Conservation (phyloP, 2,113 vertebrate species). For the Cromileptes altivelis region DNA sequence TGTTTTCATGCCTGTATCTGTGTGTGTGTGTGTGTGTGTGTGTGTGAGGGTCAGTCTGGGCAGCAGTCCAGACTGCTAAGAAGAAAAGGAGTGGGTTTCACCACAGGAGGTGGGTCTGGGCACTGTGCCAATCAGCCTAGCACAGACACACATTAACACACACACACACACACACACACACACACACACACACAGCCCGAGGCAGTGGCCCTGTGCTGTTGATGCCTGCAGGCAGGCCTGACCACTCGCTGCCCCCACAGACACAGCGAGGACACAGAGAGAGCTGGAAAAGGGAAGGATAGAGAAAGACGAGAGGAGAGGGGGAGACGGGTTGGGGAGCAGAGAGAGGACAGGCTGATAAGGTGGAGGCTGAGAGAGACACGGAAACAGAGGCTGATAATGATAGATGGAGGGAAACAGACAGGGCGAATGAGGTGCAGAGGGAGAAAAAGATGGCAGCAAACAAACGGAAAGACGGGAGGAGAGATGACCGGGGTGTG, state of each 20-base stretch:
- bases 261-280: constrained; percentile 44
- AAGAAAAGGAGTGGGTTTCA: constrained; percentile 76
- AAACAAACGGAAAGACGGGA: constrained; percentile 45
- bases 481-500: constrained; percentile 8
- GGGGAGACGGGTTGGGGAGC: constrained; percentile 23
- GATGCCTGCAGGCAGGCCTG: constrained; percentile 71
- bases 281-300: constrained; percentile 25
- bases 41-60: constrained; percentile 69
- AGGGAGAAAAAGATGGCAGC: constrained; percentile 26
- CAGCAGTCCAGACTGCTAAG: constrained; percentile 68
- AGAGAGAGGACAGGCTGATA: constrained; percentile 66
- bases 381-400: constrained; percentile 56
- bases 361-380: constrained; percentile 43
- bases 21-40: constrained; percentile 21
- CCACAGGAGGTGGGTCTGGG: constrained; percentile 72
- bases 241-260: constrained; percentile 71
- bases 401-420: constrained; percentile 50
- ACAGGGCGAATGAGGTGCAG: constrained; percentile 29
- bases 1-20: constrained; percentile 24
- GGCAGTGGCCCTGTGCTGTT: constrained; percentile 64
- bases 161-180: constrained; percentile 26
- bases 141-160: constrained; percentile 42
- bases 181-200: constrained; percentile 37
- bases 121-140: constrained; percentile 66
- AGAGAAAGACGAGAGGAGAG: constrained; percentile 21